Base-by-base conservation (phyloP, 2,888 invertebrate genomes). In the Leptarthrus brevirostris region DNA sequence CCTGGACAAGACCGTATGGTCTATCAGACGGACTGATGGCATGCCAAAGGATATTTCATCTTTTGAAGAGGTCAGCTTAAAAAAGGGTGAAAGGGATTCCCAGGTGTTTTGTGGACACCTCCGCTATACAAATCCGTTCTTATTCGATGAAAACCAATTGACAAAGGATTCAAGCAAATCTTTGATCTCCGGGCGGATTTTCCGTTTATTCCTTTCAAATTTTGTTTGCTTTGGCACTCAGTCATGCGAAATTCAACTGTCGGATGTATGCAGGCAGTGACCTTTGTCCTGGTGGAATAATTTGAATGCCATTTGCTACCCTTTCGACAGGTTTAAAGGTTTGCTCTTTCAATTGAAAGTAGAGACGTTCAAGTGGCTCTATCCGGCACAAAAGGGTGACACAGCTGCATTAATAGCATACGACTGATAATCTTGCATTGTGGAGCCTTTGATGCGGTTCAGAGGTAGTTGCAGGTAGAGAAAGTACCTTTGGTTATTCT, bases 291-390 rank as follows among this genome's bases (percentile, higher is more conserved):
- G 40, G 36, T 22, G 18, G 22, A 61, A 61, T 61, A 40, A 61
- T 61, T 36, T 61, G 61, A 61, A 61, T 61, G 36, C 61, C 61
- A 61, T 61, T 61, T 61, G 61, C 40, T 61, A 61, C 61, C 40
- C 40, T n/a, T 5, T 16, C 18, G 40, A 61, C 12, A 40, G 61
- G 61, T 61, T 24, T 36, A 30, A 61, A 30, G 61, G n/a, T n/a
- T 40, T 61, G 61, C 61, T n/a, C 40, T 61, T 61, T 22, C 61
- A 40, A 61, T 61, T 61, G 61, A 22, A 30, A 14, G 26, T 56
- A 36, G 61, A 61, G 61, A 61, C 40, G 36, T 61, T 36, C 22
- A 36, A 61, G 61, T 61, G 40, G 61, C 61, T 36, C 61, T 12
- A 40, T 40, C 36, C 30, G 12, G 12, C 36, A 40, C 22, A 40